Base-by-base conservation (phyloP, 1,140 invertebrate species). In the Drosophila prosaltans region DNA sequence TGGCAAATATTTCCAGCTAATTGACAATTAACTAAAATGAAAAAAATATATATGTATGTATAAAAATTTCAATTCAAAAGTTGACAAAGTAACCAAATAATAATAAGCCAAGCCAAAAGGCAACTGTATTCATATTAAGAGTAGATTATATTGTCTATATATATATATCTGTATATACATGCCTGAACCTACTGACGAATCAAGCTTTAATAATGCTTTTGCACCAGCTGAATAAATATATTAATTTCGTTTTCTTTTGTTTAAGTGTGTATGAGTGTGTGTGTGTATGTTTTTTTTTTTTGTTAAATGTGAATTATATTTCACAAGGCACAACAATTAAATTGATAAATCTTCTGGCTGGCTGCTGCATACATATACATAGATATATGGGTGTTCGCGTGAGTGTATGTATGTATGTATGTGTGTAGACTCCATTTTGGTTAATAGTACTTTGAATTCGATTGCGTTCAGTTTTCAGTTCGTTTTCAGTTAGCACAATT, bases 401-500 rank as follows among this genome's bases (percentile, higher is more conserved):
- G 21, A 3, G 21, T 8, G 21, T 2, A 0, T 2, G 2, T 40
- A 9, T 51, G 3, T 24, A 8, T 10, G 45, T 16, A 7, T 48
- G 16, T 21, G 16, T 48, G 45, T 48, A 26, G 21, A 51, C 45
- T 51, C 45, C 45, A 51, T 51, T 51, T 51, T 51, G 45, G 45
- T 51, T 51, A 85, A 84, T 81, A 74, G 74, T 61, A 65, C 39
- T 59, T 36, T 36, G 32, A 5, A 36, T 36, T 40, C 28, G 43
- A 32, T 48, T 74, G 59, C 60, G 45, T 43, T 36, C 55, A 66
- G 63, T 66, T 41, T 63, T 77, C 67, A 58, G 60, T 84, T 74
- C 61, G 70, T 69, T 81, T 74, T 85, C 65, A 83, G 78, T 80
- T 73, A 90, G 90, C 82, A 85, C 81, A 90, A 90, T 90, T 90